Evolutionary conservation across 1,140 invertebrate species (phyloP).

Genomic region (Cylas formicarius): DNA sequence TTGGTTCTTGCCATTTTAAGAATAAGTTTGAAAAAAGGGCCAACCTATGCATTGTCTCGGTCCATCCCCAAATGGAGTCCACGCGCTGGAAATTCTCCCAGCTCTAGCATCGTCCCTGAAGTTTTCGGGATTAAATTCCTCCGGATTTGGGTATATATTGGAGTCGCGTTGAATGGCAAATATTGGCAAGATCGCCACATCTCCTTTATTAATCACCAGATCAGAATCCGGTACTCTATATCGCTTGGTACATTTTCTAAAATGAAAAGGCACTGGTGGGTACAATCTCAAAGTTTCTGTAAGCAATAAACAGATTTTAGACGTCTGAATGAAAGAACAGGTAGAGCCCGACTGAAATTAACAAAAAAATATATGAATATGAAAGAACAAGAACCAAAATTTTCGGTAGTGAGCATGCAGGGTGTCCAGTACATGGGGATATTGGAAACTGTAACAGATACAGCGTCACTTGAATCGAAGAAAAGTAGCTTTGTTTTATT

Average conservation of each 20-base stretch:
- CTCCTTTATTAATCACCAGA: slow-evolving; percentile 40
- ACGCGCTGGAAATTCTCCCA: slow-evolving; percentile 28
- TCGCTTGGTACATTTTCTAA: slow-evolving; percentile 37
- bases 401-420: too few relatives aligned
- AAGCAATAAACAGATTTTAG: too few relatives aligned
- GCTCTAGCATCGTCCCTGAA: slow-evolving; percentile 40
- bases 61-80: slow-evolving; percentile 51
- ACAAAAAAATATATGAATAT: too few relatives aligned
- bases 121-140: slow-evolving; percentile 45
- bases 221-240: slow-evolving; percentile 43
- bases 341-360: too few relatives aligned
- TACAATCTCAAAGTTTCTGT: slow-evolving; percentile 47
- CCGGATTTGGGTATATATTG: slow-evolving; percentile 41
- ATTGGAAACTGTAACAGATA: too few relatives aligned
- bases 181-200: slow-evolving; percentile 28
- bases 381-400: too few relatives aligned
- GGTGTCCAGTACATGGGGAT: too few relatives aligned
- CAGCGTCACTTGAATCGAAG: too few relatives aligned
- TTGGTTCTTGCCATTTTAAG: not conserved
- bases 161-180: slow-evolving; percentile 44
- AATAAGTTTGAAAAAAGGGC: not conserved
- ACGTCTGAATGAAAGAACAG: slow-evolving; percentile 19
- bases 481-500: too few relatives aligned
- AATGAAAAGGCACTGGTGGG: slow-evolving; percentile 39
- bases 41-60: slow-evolving; percentile 52